Base-by-base conservation (phyloP, 2,888 invertebrate species). In the Erpobdella octoculata region DNA sequence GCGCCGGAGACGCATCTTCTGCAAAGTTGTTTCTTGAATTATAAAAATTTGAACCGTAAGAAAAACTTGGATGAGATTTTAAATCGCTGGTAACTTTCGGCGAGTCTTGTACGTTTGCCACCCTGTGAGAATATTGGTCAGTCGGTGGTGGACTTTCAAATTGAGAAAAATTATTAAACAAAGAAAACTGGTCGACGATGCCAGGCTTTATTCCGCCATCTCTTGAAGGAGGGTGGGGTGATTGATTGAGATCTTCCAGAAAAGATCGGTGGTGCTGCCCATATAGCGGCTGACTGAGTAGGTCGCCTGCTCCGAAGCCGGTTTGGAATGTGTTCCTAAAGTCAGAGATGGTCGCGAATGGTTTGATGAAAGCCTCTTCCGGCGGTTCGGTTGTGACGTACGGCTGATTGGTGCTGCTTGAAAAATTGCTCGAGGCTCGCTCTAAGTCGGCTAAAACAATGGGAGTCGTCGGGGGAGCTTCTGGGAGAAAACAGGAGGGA, bases 221-320 rank as follows among this genome's bases (percentile, higher is more conserved):
- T 15, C 53, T 53, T 6, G 53, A 53, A 1, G 53, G 53, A 65
- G 65, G 41, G 18, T 38, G 25, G 12, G 67, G 67, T 28, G 67
- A 67, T 31, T 67, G 37, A 33, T 67, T 67, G 46, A 67, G 67
- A 18, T 67, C 67, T 46, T 67, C 67, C 41, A 67, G 31, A 33
- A 67, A 67, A 18, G 67, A 67, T 41, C 67, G 21, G 18, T 67
- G 67, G 31, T 38, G 21, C 38, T 46, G 53, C 18, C 53, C 53
- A 28, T 53, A 53, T 28, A 53, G 21, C 6, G 18, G 18, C 53
- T 53, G 53, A 18, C 53, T 28, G 41, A 53, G 53, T 3, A 53
- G 53, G n/a, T 53, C 53, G 1, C 53, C n/a, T 28, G 53, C 21
- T 9, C 53, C 53, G 15, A 53, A 53, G 12, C 21, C 53, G 28